A percentile compares a stretch with the other conserved stretches of the same genome.
Conservation (phyloP, 2,113 vertebrate genomes). For the Passerina amoena region DNA sequence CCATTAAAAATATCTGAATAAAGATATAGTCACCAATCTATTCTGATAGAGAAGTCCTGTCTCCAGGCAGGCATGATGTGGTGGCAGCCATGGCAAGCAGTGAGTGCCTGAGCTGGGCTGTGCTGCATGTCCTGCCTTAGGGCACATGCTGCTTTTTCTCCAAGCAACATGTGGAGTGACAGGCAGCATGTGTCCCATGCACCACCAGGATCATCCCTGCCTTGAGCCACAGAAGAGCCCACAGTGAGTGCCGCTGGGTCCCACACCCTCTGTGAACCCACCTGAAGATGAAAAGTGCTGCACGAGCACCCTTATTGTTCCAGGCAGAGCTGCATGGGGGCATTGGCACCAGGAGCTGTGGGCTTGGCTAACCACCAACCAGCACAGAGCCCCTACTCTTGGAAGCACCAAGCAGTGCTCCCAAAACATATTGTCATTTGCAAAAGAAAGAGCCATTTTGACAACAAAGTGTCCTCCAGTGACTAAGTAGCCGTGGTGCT, state of each 20-base stretch:
- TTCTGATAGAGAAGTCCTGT: not conserved
- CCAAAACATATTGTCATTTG: not conserved
- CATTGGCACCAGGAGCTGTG: not conserved
- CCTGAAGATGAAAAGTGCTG: not conserved
- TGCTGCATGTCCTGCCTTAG: not conserved
- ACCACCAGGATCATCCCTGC: not conserved
- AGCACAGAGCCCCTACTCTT: not conserved
- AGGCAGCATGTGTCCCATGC: not conserved
- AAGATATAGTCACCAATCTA: not conserved
- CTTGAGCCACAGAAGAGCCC: rapidly evolving
- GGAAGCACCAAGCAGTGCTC: not conserved
- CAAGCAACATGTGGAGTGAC: not conserved
- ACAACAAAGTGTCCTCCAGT: not conserved
- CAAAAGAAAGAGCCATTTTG: not conserved
- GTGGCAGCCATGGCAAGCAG: not conserved
- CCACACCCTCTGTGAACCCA: not conserved
- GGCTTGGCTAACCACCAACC: not conserved
- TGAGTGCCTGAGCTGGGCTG: not conserved
- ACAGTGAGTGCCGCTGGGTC: not conserved
- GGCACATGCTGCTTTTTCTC: not conserved
- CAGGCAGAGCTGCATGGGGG: not conserved
- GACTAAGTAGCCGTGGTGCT: not conserved
- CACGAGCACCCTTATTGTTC: not conserved
- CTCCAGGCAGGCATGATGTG: not conserved
- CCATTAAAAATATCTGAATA: not conserved